Evolutionary conservation across 1,140 invertebrate genomes (phyloP).

Genomic region (Macrosteles quadrilineatus): DNA sequence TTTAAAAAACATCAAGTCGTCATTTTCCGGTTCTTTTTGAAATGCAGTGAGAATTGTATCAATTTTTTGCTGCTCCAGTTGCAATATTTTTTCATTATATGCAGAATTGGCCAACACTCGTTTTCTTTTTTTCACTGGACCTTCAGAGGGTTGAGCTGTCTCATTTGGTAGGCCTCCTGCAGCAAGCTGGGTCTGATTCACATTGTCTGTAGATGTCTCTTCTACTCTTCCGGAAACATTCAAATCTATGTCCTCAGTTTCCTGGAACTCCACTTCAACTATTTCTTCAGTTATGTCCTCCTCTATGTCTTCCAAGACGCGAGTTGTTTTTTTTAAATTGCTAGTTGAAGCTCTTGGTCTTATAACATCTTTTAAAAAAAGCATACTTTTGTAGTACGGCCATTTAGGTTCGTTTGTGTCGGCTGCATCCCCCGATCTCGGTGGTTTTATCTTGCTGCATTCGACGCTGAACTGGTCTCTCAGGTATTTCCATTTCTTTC

Average conservation of each 20-base stretch:
- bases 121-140: not conserved
- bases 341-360: constrained; percentile 16
- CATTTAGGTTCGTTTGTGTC: constrained; percentile 10
- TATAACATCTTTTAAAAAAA: constrained; percentile 13
- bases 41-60: not conserved
- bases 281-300: not conserved
- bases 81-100: constrained; percentile 28
- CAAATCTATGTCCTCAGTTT: not conserved
- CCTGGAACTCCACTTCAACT: not conserved
- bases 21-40: constrained; percentile 21
- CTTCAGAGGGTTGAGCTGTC: not conserved
- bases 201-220: constrained; percentile 9
- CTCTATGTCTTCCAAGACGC: not conserved
- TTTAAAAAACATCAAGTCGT: constrained; percentile 28
- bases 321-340: constrained; percentile 20
- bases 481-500: constrained; percentile 1
- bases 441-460: constrained; percentile 4
- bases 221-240: constrained; percentile 1
- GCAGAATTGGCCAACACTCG: not conserved
- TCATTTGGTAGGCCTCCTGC: not conserved
- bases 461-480: constrained; percentile 16
- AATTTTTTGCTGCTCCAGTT: constrained; percentile 23
- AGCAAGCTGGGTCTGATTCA: not conserved
- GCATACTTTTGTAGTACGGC: constrained; percentile 11
- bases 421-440: not conserved